phyloP scores from a whole-genome alignment of 2,888 invertebrate genomes.

The Amblyjoppa fuscipennis region DNA sequence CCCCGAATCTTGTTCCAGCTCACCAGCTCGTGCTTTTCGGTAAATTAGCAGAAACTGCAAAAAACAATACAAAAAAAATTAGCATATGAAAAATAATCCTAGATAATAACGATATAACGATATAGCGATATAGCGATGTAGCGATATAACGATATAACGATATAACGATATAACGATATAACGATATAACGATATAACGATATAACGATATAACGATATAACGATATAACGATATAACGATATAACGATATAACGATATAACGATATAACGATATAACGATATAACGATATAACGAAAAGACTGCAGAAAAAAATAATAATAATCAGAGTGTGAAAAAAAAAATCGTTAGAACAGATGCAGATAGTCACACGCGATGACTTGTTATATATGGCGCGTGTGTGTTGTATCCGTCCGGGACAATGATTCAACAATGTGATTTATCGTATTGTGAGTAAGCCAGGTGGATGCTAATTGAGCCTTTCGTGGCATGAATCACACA shows the following conservation, averaged over 20 bases:
- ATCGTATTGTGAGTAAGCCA: conserved; percentile 57
- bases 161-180: too few relatives aligned
- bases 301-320: background rate
- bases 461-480: conserved; percentile 56
- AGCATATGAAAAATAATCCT: too few relatives aligned
- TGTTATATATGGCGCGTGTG: background rate
- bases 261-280: too few relatives aligned
- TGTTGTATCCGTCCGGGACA: conserved; percentile 1
- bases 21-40: conserved; percentile 96
- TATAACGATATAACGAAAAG: too few relatives aligned
- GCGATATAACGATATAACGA: too few relatives aligned
- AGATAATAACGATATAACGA: too few relatives aligned
- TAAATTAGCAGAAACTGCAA: conserved; percentile 90
- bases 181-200: too few relatives aligned
- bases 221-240: too few relatives aligned
- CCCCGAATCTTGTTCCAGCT: conserved; percentile 94
- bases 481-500: conserved; percentile 59
- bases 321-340: too few relatives aligned
- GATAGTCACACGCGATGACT: background rate
- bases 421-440: conserved; percentile 52
- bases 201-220: too few relatives aligned
- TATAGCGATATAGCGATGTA: too few relatives aligned
- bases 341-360: background rate
- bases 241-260: too few relatives aligned
- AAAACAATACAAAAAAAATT: conserved; percentile 12